A percentile compares a stretch with the other conserved stretches of the same genome.
Conservation (phyloP, 2,113 vertebrate genomes). For the Heloderma charlesbogerti region DNA sequence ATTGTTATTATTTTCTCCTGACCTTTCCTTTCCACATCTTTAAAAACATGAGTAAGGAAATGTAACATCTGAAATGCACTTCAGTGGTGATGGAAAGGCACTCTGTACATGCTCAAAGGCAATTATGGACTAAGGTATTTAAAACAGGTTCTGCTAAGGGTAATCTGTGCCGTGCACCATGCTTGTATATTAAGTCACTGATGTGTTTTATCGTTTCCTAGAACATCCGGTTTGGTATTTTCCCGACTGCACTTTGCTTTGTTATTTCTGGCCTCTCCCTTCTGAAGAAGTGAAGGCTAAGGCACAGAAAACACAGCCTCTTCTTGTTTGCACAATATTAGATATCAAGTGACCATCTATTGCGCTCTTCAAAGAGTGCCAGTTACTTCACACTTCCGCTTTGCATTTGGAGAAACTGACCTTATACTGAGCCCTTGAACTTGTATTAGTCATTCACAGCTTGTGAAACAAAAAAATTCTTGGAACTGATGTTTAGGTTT, state of each 20-base stretch:
- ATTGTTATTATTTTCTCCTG: neutral
- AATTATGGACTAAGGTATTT: neutral
- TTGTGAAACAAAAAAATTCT: rapidly evolving
- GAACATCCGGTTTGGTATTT: neutral
- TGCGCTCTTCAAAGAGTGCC: slow-evolving; percentile 64
- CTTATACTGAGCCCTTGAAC: slow-evolving; percentile 69
- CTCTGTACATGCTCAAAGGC: neutral
- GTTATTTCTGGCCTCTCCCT: slow-evolving; percentile 47
- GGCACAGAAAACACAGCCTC: neutral
- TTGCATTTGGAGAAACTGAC: slow-evolving; percentile 63
- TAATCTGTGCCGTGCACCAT: neutral
- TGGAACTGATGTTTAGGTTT: neutral
- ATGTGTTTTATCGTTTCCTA: neutral
- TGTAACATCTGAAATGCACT: neutral
- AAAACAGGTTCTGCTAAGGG: neutral
- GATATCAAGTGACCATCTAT: slow-evolving; percentile 47
- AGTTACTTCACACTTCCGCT: slow-evolving; percentile 59
- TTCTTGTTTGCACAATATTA: slow-evolving; percentile 44
- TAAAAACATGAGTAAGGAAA: neutral
- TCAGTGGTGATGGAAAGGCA: neutral
- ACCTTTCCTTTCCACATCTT: neutral
- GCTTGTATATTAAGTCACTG: neutral
- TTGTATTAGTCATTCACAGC: slow-evolving; percentile 30
- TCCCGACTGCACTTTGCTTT: neutral
- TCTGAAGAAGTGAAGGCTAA: neutral